Base-by-base conservation (phyloP, 2,888 invertebrate species). In the Epinotia brunnichana region DNA sequence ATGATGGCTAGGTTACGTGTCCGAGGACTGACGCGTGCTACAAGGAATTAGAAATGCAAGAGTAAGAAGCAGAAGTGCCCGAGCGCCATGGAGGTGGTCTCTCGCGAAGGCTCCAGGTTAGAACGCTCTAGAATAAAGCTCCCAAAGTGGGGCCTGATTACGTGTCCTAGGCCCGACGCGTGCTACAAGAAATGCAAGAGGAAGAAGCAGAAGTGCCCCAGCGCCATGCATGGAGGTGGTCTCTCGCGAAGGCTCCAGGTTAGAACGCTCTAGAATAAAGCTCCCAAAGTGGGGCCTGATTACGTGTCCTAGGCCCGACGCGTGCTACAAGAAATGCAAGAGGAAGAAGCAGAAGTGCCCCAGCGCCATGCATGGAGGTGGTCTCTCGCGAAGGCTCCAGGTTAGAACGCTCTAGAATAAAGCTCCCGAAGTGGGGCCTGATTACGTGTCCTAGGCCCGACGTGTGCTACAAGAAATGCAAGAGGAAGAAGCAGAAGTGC, bases 1-100 rank as follows among this genome's bases (percentile, higher is more conserved):
- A 41, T 41, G 11, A 41, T 41, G 41, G 13, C 13, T 13, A 41
- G 41, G n/a, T n/a, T n/a, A n/a, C n/a, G 21, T 92, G 92, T 73
- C 85, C 87, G 13, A 72, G 85, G 17, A 91, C 90, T 44, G 89
- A 91, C 71, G 81, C 85, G 74, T 92, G 92, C 78, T 90, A 86
- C 78, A 82, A n/a, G n/a, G n/a, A n/a, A n/a, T n/a, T n/a, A 83
- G 61, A 87, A 84, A 78, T 87, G 89, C 76, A 85, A 82, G 62
- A 86, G 79, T 75, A 78, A n/a, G n/a, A n/a, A 79, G 64, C 70
- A 72, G 21, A 90, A 88, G 82, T 91, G 91, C 62, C 87, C 87
- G 59, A 90, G 89, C 70, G 87, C 91, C 13, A 83, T 87, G 84
- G 87, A 85, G 2, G 83, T 89, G 24, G 78, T 77, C 61, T 84